Evolutionary conservation across 92 coral and sea anemone species (phyloP).

Genomic region (Muricea muricata): DNA sequence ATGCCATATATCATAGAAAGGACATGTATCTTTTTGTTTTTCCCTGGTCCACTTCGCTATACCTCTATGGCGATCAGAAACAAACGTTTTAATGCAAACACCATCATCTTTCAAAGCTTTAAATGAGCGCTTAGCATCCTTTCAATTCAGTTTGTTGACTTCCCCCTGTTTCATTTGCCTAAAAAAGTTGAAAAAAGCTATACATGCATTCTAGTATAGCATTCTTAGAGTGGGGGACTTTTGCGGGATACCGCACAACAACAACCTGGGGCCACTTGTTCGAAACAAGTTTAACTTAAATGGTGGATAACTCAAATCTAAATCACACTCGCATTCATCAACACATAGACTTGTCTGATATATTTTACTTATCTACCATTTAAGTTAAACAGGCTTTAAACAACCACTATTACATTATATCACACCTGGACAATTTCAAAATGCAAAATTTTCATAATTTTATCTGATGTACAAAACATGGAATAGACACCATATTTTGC

Average conservation of each 20-base stretch:
- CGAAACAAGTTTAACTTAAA: not conserved
- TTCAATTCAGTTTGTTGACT: not conserved
- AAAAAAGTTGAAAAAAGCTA: too few relatives aligned
- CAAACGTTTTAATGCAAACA: not conserved
- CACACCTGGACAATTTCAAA: constrained; percentile 32
- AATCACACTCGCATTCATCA: too few relatives aligned
- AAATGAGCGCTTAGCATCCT: not conserved
- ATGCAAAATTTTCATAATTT: constrained; percentile 16
- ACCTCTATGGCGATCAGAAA: not conserved
- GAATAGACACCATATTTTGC: constrained; percentile 20
- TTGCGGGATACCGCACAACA: not conserved
- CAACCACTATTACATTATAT: not conserved
- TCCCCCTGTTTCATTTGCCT: not conserved
- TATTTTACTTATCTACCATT: not conserved
- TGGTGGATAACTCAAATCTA: too few relatives aligned
- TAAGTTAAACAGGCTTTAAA: not conserved
- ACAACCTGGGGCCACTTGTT: too few relatives aligned
- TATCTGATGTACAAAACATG: constrained; percentile 1
- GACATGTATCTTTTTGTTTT: not conserved
- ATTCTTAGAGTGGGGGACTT: not conserved
- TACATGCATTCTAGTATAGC: not conserved
- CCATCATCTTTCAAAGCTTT: not conserved
- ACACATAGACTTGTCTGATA: too few relatives aligned
- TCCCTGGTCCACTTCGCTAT: not conserved
- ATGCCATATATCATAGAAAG: not conserved